Evolutionary conservation across 2,113 vertebrate genomes (phyloP), one percentile per base, ranked within the genome.

Genomic region (Cricetomys ansorgei): DNA sequence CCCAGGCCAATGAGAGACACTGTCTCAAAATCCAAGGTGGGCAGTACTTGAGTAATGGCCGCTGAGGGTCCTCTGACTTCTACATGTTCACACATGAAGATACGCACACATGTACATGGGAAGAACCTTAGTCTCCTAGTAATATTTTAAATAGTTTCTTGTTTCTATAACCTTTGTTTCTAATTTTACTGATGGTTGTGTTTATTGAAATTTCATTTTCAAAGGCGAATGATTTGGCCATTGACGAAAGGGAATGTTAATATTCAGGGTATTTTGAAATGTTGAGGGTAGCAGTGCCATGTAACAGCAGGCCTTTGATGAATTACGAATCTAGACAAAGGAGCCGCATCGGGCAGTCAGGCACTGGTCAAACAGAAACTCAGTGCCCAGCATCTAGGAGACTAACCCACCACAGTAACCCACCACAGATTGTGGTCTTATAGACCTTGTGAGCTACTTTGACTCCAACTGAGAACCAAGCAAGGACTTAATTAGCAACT

Each of bases 111-210:
- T 15, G 5, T 4, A 3, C 50, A 57, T 53, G 37, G 31, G 59
- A 94, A 93, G 73, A 93, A n/a, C 17, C 70, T 89, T 90, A 50
- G n/a, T 62, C 10, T 34, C 45, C n/a, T 94, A 59, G 55, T 83
- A 84, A 55, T 88, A 23, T 76, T 59, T 45, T 16, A 7, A 75
- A 84, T 43, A 11, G 65, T 88, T 59, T 75, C 72, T 86, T 97
- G 21, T 86, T 93, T 53, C 10, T 64, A 31, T 84, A 79, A 59
- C 64, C 23, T 21, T 21, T 88, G 29, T 75, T 76, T 83, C 59
- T 84, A 50, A 53, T 92, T 57, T 62, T 94, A 64, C 57, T 91
- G 11, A 34, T 95, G 43, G 45, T 81, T 88, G 5, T 83, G 48
- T 11, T 81, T 93, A 69, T 92, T 16, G 48, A 29, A 50, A 64